Evolutionary conservation across 2,113 vertebrate genomes (phyloP), one percentile per base, ranked within the genome.

Genomic region (Hylia prasina): DNA sequence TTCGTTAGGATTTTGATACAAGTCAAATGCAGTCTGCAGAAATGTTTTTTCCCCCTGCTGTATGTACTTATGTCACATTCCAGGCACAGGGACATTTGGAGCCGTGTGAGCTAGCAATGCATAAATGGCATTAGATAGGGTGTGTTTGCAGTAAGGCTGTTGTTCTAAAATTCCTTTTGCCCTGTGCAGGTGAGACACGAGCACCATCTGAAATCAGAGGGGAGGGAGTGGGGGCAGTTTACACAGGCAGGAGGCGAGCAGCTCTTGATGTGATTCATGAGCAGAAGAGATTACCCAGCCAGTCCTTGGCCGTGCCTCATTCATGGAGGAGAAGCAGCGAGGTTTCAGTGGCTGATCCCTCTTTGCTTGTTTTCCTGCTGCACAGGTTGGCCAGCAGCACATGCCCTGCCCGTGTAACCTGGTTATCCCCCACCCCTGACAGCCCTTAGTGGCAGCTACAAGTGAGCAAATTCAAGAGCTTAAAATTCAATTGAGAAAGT

Each of bases 1-100:
- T 96, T 94, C 24, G 0, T 93, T 93, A 76, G 86, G 93, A 80
- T 90, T 94, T 96, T 93, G 89, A 89, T 88, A 78, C 73, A 54
- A 95, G 93, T 92, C 68, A 86, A 90, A 79, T 45, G 73, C 94
- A 96, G 90, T 90, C 77, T 94, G 66, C 91, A 81, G 42, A 78
- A 79, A 87, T 68, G 37, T 8, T 51, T 50, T 85, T 21, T 75
- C 70, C 20, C 71, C 79, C 82, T 54, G 35, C 64, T 90, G 23
- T 94, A 10, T 42, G 44, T 78, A 50, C 66, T 95, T 83, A 56
- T 8, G 65, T 84, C 57, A 64, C 82, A 75, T 95, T 90, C 90
- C 80, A 90, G 72, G 89, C 82, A 9, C 8, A 10, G 63, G 84
- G 64, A 35, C 30, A 1, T 33, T 39, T n/a, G 48, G 82, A 89